phyloP scores from a whole-genome alignment of 2,113 vertebrate genomes.

The Pyxicephalus adspersus region DNA sequence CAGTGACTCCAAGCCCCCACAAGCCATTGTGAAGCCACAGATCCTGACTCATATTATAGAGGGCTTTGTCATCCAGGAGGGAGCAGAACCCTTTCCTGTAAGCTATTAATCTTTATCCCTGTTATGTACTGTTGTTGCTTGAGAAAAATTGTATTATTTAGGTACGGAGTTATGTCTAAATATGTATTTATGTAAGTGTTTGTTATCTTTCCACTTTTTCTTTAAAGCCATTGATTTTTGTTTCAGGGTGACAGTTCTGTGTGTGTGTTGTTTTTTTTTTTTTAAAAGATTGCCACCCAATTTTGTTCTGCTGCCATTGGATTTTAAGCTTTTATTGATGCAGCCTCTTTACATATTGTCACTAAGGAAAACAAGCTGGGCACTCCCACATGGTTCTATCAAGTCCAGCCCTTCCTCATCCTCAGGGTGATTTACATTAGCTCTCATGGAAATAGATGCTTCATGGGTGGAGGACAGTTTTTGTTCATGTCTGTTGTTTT shows the following conservation, averaged over 20 bases:
- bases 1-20: slow-evolving; percentile 86
- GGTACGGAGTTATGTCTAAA: too few species aligned
- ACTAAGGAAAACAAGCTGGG: too few species aligned
- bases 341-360: too few species aligned
- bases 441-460: too few species aligned
- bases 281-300: too few species aligned
- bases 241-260: neutral
- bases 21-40: slow-evolving; percentile 97
- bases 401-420: too few species aligned
- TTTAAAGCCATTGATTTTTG: neutral
- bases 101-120: slow-evolving; percentile 57
- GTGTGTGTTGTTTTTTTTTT: too few species aligned
- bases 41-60: slow-evolving; percentile 98
- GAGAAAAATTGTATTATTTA: neutral
- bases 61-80: slow-evolving; percentile 98
- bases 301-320: too few species aligned
- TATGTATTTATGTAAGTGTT: neutral
- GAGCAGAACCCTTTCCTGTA: slow-evolving; percentile 97
- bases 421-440: too few species aligned
- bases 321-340: too few species aligned
- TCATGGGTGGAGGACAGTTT: too few species aligned
- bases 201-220: neutral
- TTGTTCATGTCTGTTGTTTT: slow-evolving; percentile 11
- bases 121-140: neutral
- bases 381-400: too few species aligned